A percentile compares a stretch with the other conserved stretches of the same genome.
phyloP scores from a whole-genome alignment of 2,797 vertebrate genomes.

The Oryzias dopingdopingensis region DNA sequence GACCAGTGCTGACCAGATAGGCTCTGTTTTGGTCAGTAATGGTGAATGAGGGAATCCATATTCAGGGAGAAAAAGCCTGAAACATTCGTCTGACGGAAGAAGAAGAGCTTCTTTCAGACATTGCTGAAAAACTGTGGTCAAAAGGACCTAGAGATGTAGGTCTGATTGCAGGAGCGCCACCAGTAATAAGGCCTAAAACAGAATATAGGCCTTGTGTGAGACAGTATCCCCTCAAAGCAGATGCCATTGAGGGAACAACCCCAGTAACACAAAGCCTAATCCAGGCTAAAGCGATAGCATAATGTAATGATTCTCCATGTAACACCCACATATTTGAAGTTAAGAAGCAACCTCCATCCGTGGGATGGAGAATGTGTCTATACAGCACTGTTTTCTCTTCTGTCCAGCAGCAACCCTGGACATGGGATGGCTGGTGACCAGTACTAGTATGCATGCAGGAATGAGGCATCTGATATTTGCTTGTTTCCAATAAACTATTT shows the following conservation, averaged over 20 bases:
- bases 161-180: neutral
- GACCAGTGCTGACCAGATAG: no score
- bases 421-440: no score
- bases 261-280: neutral
- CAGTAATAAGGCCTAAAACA: neutral
- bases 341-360: neutral
- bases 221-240: neutral
- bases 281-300: neutral
- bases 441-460: no score
- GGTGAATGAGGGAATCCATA: no score
- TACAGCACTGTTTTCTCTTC: no score
- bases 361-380: neutral
- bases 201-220: neutral
- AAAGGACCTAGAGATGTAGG: neutral
- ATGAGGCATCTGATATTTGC: no score
- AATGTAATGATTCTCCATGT: neutral
- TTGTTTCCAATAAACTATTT: no score
- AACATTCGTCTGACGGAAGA: no score
- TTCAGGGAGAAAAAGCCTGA: no score
- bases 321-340: neutral
- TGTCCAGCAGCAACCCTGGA: no score
- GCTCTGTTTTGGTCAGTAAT: no score
- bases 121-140: neutral
- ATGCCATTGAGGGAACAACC: neutral
- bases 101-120: no score